Evolutionary conservation across 1,140 invertebrate genomes (phyloP), one percentile per base, ranked within the genome.

Genomic region (Pachypeltis micranthus): DNA sequence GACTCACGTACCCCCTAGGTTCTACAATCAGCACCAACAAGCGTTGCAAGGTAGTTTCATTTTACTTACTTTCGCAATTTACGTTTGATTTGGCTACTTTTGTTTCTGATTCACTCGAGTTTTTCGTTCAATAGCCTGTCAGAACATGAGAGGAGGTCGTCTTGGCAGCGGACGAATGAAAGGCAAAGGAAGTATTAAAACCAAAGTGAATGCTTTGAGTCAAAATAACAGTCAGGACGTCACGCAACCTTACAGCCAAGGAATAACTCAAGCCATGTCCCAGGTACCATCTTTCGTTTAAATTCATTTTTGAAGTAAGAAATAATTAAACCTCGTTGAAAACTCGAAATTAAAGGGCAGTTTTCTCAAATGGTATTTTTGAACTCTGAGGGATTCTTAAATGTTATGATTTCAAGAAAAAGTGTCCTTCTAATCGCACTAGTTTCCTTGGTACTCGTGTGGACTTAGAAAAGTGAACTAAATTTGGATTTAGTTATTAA

Each of bases 1-100:
- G 88, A 83, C 87, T 7, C 89, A 90, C 63, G 83, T 93, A 31
- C 88, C 88, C n/a, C 88, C 89, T 1, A 74, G 88, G 2, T 93
- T 91, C 73, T 90, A 89, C 67, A 90, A 91, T 69, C 88, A 91
- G 68, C 86, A 89, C 67, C 85, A 86, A 64, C 85, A 86, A 67
- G 84, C 85, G 0, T 66, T 85, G 44, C 77, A 78, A 69, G 63
- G 65, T 70, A 68, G 25, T 19, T 16, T 16, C 7, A 58, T 27
- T n/a, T 39, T 39, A 10, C 31, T 39, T 16, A 39, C n/a, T 28
- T 57, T 57, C 24, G 24, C 25, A 24, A n/a, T 19, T 28, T 57
- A 26, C n/a, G 24, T 19, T 28, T 57, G 19, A n/a, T 25, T 57
- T 16, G n/a, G n/a, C 24, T 19, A 21, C 24, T 57, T 25, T 28